A percentile compares a stretch with the other conserved stretches of the same genome.
Conservation (phyloP, 1,140 invertebrate species). For the Scaptomyza montana region DNA sequence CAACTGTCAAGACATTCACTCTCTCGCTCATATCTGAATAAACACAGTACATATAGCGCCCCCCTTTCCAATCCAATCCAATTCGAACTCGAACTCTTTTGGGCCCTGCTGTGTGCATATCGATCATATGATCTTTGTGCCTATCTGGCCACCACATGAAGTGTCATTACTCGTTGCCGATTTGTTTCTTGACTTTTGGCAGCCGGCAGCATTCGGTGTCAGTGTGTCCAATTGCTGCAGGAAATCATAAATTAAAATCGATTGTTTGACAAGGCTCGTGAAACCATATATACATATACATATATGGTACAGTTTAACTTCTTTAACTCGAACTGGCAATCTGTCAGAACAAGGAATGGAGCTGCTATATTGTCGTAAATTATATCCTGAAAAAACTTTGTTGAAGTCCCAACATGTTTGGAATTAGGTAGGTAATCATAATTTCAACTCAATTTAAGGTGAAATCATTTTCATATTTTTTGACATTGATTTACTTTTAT, state of each 20-base stretch:
- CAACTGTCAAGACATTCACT: slow-evolving; percentile 32
- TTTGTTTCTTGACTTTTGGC: not conserved
- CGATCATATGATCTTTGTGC: slow-evolving; percentile 2
- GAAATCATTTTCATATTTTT: no score
- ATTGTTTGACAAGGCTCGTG: slow-evolving; percentile 77
- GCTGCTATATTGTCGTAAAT: no score
- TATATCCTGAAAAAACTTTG: no score
- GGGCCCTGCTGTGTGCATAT: slow-evolving; percentile 72
- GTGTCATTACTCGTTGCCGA: slow-evolving; percentile 13
- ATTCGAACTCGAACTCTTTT: slow-evolving; percentile 23
- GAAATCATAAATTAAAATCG: slow-evolving; percentile 82
- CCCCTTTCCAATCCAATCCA: slow-evolving; percentile 52
- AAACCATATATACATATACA: slow-evolving; percentile 20
- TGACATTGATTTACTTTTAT: no score
- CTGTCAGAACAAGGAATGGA: no score
- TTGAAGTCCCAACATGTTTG: no score
- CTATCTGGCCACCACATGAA: not conserved
- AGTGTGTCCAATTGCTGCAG: slow-evolving; percentile 62
- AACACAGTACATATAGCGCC: not conserved
- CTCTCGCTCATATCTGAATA: not conserved
- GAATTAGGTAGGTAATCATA: no score
- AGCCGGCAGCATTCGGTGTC: slow-evolving; percentile 23
- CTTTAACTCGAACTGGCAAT: not conserved
- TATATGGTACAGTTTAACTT: not conserved
- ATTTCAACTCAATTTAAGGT: no score